These are phyloP conservation scores for Vulpes ferrilata DNA, from an alignment of 2,113 vertebrate genomes.

Conservation along the genomic window DNA sequence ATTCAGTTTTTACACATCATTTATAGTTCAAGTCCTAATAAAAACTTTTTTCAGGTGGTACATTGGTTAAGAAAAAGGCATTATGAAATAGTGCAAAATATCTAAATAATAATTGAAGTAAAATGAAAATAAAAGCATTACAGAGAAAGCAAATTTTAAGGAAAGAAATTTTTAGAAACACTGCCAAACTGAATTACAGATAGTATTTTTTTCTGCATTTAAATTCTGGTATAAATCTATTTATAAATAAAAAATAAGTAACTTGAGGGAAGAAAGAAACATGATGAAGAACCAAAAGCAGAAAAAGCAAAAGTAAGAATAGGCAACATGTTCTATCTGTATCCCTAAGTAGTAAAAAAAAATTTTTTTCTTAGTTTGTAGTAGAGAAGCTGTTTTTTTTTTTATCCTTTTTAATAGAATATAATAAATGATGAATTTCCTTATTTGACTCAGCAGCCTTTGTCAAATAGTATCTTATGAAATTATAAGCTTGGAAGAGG, in stretches of 20 bases:
- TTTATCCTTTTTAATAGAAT: background rate
- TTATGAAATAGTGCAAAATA: conserved; percentile 22
- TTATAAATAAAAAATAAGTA: background rate
- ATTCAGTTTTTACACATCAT: background rate
- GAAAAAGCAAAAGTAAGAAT: conserved; percentile 15
- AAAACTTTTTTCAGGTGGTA: background rate
- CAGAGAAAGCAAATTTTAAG: conserved; percentile 46
- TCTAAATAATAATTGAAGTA: background rate
- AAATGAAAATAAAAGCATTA: conserved; percentile 36
- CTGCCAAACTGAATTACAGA: background rate
- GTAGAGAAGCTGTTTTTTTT: background rate
- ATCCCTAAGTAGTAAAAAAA: background rate
- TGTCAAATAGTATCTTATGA: background rate
- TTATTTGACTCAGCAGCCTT: background rate
- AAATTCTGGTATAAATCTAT: background rate
- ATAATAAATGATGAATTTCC: conserved; percentile 28
- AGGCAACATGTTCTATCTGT: background rate
- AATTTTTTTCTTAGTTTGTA: background rate
- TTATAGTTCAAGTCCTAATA: background rate
- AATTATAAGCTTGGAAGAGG: conserved; percentile 5
- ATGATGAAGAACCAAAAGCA: background rate
- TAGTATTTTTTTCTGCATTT: background rate
- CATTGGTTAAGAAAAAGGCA: background rate
- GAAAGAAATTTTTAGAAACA: background rate
- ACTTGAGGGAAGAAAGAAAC: background rate